A percentile compares a stretch with the other conserved stretches of the same genome.
phyloP scores from a whole-genome alignment of 1,140 invertebrate species.

The Venustaconcha ellipsiformis region DNA sequence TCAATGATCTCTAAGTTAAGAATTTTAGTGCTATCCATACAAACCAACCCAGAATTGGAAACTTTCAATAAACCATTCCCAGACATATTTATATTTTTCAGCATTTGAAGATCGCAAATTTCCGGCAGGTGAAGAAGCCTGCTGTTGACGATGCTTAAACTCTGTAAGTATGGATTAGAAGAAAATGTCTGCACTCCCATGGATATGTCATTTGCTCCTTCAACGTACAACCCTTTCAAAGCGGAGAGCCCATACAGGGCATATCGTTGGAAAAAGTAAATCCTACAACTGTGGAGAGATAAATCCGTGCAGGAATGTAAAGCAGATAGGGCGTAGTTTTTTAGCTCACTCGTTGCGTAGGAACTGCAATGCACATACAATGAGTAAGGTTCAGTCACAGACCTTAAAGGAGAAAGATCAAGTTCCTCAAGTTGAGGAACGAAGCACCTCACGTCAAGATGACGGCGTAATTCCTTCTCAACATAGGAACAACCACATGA shows the following conservation, averaged over 20 bases:
- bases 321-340: conserved; percentile 4
- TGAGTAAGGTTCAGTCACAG: conserved; percentile 3
- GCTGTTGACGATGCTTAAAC: conserved; percentile 16
- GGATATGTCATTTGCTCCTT: conserved; percentile 13
- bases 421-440: conserved; percentile 18
- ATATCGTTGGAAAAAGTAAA: conserved; percentile 16
- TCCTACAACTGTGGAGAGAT: conserved; percentile 14
- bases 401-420: not conserved
- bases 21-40: not conserved
- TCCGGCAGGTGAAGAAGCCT: conserved; percentile 14
- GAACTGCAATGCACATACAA: conserved; percentile 13
- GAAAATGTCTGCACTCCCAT: conserved; percentile 12
- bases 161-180: conserved; percentile 1
- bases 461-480: not conserved
- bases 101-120: conserved; percentile 6
- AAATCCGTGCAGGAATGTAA: conserved; percentile 5
- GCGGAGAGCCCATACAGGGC: conserved; percentile 1
- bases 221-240: not conserved
- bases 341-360: conserved; percentile 3
- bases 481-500: conserved; percentile 22
- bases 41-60: conserved; percentile 14
- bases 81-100: conserved; percentile 18
- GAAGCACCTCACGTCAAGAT: conserved; percentile 14
- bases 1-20: conserved; percentile 9
- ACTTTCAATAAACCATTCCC: conserved; percentile 13